These are phyloP conservation scores for Trachymyrmex cornetzi DNA, from an alignment of 1,140 invertebrate species.

Conservation along the genomic window DNA sequence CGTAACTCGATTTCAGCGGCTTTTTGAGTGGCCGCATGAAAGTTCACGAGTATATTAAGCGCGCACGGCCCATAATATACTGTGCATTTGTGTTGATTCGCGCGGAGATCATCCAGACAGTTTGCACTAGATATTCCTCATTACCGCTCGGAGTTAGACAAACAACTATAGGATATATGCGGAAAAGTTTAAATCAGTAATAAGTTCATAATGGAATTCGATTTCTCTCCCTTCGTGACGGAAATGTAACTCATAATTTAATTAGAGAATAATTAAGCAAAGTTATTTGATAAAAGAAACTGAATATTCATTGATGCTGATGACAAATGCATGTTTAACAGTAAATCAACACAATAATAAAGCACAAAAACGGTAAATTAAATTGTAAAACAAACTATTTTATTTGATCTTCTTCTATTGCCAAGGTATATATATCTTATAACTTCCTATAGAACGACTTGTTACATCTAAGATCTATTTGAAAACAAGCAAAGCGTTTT, in stretches of 20 bases:
- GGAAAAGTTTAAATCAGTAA: slow-evolving; percentile 36
- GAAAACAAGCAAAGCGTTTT: background rate
- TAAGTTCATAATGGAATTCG: slow-evolving; percentile 45
- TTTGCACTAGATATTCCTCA: slow-evolving; percentile 42
- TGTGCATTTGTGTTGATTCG: slow-evolving; percentile 35
- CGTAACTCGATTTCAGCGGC: slow-evolving; percentile 59
- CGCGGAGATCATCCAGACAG: slow-evolving; percentile 19
- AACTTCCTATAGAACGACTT: background rate
- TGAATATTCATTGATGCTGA: background rate
- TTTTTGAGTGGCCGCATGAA: slow-evolving; percentile 54
- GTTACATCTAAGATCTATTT: background rate
- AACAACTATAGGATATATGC: background rate
- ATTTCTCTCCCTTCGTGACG: slow-evolving; percentile 12
- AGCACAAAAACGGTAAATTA: too few relatives aligned
- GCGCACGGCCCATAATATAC: slow-evolving; percentile 4
- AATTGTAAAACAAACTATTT: background rate
- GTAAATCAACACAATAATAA: background rate
- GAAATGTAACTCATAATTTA: slow-evolving; percentile 7
- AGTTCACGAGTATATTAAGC: slow-evolving; percentile 35
- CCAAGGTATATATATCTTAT: background rate
- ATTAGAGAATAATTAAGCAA: background rate
- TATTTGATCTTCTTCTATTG: background rate
- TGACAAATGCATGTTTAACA: background rate
- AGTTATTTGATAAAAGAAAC: too few relatives aligned
- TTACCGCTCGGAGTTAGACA: slow-evolving; percentile 20